Conservation (phyloP, 2,113 vertebrate species). For the rabbit (Oryctolagus cuniculus) region DNA sequence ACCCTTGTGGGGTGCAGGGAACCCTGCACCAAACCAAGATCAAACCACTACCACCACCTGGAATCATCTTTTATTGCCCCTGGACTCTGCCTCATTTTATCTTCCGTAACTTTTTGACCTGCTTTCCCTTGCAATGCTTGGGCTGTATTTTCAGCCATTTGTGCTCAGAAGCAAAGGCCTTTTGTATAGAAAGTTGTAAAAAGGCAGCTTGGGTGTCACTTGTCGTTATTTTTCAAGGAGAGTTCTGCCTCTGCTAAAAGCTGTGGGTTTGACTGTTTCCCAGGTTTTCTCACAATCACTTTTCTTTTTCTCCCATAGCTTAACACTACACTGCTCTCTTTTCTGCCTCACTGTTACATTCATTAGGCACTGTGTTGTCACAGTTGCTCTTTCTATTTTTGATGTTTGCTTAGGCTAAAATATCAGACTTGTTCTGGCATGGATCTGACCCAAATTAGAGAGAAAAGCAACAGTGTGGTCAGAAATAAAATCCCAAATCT, state of each 20-base stretch:
- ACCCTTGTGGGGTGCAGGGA: not conserved
- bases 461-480: constrained; percentile 37
- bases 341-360: constrained; percentile 56
- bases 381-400: constrained; percentile 68
- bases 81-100: not conserved
- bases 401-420: constrained; percentile 75
- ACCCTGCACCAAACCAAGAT: not conserved
- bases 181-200: constrained; percentile 57
- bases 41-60: not conserved
- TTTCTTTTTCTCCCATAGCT: constrained; percentile 39
- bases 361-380: constrained; percentile 57
- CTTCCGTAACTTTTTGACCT: not conserved
- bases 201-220: not conserved
- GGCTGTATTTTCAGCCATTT: not conserved
- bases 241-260: constrained; percentile 18
- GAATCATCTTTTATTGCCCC: not conserved
- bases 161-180: constrained; percentile 41
- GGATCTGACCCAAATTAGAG: constrained; percentile 51
- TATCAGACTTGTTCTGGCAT: constrained; percentile 61
- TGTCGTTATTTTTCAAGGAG: constrained; percentile 60
- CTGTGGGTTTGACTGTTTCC: constrained; percentile 64
- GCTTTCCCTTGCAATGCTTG: not conserved
- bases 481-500: constrained; percentile 51
- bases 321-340: not conserved
- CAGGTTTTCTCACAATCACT: constrained; percentile 57